Conservation (phyloP, 2,888 invertebrate genomes). For the Apotomis betuletana region DNA sequence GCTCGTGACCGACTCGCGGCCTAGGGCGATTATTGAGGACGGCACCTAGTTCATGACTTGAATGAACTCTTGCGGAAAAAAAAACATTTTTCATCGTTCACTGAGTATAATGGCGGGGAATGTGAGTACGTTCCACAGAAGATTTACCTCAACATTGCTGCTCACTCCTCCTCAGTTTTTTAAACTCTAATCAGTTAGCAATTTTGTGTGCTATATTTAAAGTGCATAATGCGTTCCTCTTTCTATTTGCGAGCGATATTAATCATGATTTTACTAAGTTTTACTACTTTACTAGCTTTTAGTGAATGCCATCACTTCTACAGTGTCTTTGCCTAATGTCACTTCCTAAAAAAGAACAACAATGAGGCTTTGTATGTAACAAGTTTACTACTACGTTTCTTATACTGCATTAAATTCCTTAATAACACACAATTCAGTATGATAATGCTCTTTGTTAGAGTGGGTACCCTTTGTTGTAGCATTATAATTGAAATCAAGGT, state of each 20-base stretch:
- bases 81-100: not conserved
- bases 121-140: not conserved
- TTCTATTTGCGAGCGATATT: no score
- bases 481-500: constrained; percentile 33
- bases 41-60: constrained; percentile 21
- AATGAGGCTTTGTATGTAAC: not conserved
- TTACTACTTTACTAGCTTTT: no score
- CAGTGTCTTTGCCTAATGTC: not conserved
- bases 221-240: no score
- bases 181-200: no score
- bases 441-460: constrained; percentile 16
- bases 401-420: not conserved
- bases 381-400: not conserved
- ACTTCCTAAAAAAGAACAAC: not conserved
- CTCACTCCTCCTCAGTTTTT: no score
- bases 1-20: constrained; percentile 30
- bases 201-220: no score
- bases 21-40: constrained; percentile 30
- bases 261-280: no score
- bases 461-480: constrained; percentile 7
- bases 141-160: no score
- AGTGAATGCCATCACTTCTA: no score
- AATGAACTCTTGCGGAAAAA: constrained; percentile 5
- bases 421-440: constrained; percentile 24
- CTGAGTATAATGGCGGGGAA: not conserved